Conservation (phyloP, 2,888 invertebrate species). For the Barypeithes pellucidus region DNA sequence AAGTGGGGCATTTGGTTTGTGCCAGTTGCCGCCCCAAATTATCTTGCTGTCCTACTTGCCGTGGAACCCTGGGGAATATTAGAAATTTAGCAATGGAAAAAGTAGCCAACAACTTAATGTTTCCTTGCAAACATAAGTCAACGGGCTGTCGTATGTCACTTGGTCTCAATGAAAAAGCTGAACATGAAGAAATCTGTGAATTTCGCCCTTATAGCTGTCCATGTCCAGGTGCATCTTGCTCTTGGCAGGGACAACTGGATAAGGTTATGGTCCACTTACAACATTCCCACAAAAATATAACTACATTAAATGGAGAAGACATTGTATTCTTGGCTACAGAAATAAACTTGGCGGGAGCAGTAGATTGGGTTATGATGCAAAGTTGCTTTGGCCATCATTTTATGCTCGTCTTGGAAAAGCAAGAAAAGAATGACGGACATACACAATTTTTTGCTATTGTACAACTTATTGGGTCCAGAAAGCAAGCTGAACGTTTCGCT, state of each 20-base stretch:
- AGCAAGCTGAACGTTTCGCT: constrained; percentile 99
- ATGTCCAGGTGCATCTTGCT: constrained; percentile 99
- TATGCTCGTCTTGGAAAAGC: constrained; percentile 99
- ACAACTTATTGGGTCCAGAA: constrained; percentile 97
- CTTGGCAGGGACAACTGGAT: constrained; percentile 98
- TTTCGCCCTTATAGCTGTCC: constrained; percentile 99
- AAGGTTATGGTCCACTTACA: constrained; percentile 99
- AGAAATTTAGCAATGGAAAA: constrained; percentile 99
- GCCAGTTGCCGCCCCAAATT: constrained; percentile 97
- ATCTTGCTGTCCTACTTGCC: constrained; percentile 97
- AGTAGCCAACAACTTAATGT: constrained; percentile 94
- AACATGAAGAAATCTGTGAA: constrained; percentile 99
- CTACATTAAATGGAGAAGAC: constrained; percentile 98
- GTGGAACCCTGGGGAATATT: constrained; percentile 96
- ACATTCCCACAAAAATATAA: constrained; percentile 98
- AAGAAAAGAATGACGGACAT: constrained; percentile 97
- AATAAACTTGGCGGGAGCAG: constrained; percentile 98
- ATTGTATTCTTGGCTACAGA: constrained; percentile 99
- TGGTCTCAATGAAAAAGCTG: constrained; percentile 97
- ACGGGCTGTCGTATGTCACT: constrained; percentile 95
- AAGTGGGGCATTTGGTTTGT: constrained; percentile 98
- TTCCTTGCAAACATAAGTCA: constrained; percentile 98
- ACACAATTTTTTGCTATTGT: constrained; percentile 99
- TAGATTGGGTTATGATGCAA: constrained; percentile 99
- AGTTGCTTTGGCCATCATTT: constrained; percentile 99